These are phyloP conservation scores for Nemopilema nomurai DNA, from an alignment of 30 jellyfish, hydroid and myxozoan genomes.

Conservation along the genomic window DNA sequence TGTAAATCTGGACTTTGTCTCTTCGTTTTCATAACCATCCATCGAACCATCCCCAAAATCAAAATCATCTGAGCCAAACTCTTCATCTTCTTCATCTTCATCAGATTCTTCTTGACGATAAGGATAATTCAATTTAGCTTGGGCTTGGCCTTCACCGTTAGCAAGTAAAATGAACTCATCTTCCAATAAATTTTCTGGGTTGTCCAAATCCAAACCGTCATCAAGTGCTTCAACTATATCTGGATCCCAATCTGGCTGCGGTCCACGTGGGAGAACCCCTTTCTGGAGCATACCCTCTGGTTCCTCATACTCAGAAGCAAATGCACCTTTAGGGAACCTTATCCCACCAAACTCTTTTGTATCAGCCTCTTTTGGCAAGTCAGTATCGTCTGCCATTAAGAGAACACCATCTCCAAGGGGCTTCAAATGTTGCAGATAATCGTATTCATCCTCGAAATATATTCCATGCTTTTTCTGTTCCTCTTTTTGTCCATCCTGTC, in stretches of 20 bases:
- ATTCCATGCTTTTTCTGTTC: constrained; percentile 68
- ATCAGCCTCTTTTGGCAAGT: background rate
- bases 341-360: constrained; percentile 71
- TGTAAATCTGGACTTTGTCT: constrained; percentile 81
- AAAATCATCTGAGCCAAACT: constrained; percentile 69
- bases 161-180: constrained; percentile 86
- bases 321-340: constrained; percentile 66
- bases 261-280: constrained; percentile 91
- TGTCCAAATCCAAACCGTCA: constrained; percentile 86
- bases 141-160: constrained; percentile 32
- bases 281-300: constrained; percentile 79
- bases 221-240: constrained; percentile 94
- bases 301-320: constrained; percentile 87
- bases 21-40: constrained; percentile 68
- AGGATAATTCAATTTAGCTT: background rate
- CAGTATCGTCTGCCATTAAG: constrained; percentile 68
- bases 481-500: constrained; percentile 21
- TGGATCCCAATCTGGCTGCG: constrained; percentile 97
- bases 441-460: constrained; percentile 85
- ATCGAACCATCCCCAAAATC: constrained; percentile 56
- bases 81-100: constrained; percentile 16
- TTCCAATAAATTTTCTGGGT: constrained; percentile 83
- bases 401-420: constrained; percentile 85
- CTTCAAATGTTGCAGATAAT: constrained; percentile 84
- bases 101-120: constrained; percentile 27